A percentile compares a stretch with the other conserved stretches of the same genome.
Evolutionary conservation across 2,113 vertebrate species (phyloP).

Genomic region (Balaeniceps rex): DNA sequence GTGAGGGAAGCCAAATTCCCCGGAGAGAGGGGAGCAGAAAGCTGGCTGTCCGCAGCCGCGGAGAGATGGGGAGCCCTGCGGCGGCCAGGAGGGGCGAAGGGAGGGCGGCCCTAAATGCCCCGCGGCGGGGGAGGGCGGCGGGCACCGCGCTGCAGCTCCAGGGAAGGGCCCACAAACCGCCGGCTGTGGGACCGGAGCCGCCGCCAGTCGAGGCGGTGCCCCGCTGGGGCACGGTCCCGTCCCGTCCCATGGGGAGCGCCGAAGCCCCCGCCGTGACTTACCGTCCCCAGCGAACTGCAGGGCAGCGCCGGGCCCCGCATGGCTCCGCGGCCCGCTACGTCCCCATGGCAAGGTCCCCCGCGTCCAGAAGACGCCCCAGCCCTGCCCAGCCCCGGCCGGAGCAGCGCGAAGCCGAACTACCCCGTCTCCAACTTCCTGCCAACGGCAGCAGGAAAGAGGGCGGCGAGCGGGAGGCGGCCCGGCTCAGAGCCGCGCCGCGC

Average conservation of each 20-base stretch:
- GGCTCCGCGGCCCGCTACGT: slow-evolving; percentile 13
- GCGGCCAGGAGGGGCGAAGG: not conserved
- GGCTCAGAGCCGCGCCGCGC: not conserved
- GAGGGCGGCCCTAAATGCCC: not conserved
- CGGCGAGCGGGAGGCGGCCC: not conserved
- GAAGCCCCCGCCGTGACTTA: not conserved
- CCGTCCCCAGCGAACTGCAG: slow-evolving; percentile 11
- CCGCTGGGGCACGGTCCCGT: not conserved
- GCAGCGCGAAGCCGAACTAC: not conserved
- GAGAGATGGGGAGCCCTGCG: not conserved
- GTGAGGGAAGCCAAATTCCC: not conserved
- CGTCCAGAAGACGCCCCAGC: not conserved
- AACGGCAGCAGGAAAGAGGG: not conserved
- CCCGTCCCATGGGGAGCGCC: not conserved
- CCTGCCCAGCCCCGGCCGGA: not conserved
- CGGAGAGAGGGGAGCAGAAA: not conserved
- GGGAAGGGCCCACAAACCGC: not conserved
- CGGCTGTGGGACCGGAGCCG: not conserved
- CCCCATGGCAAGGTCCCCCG: not conserved
- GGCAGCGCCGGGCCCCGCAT: slow-evolving; percentile 38
- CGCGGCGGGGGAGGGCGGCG: not conserved
- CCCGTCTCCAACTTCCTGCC: slow-evolving; percentile 14
- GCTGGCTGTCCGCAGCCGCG: not conserved
- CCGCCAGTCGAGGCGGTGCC: not conserved
- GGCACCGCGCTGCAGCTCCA: not conserved